Base-by-base conservation (phyloP, 2,797 vertebrate genomes). In the Ataeniobius toweri region DNA sequence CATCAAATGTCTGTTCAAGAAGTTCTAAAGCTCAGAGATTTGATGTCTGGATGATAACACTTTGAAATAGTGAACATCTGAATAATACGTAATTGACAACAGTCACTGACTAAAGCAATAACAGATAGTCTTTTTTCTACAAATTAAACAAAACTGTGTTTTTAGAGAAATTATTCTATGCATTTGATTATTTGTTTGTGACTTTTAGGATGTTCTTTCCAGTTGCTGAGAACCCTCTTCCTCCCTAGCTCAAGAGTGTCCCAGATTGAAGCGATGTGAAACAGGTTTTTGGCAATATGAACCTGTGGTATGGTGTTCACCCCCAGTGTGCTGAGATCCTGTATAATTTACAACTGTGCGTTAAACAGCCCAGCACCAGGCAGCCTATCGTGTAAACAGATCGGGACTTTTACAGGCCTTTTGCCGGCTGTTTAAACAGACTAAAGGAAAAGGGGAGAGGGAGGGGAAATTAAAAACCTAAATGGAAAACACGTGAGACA, bases 391-490 rank as follows among this genome's bases (percentile, higher is more conserved):
- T 94, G 94, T 94, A 93, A 94, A 94, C 92, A 94, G 91, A 93
- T 92, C 92, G 89, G 91, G 89, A 85, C 90, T 91, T 91, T 94
- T 91, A 93, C 89, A 91, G 88, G 89, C 89, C 87, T 86, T 82
- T 93, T 86, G 92, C 91, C 88, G 90, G 92, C 91, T 92, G 92
- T 93, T 93, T 93, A 93, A 94, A 93, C 93, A 94, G 92, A 91
- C 87, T 71, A 96, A 95, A 96, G 95, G 96, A 96, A 96, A 97
- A 96, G 94, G 94, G 94, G 93, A 95, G 93, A 95, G 91, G 92
- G 96, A 90, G 93, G 96, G 95, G 95, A 96, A 97, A 97, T 95
- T 95, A 93, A 95, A 95, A 96, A 95, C 94, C 95, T 94, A 95
- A 96, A 97, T 94, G 94, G 92, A 95, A 95, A 97, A 92, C 95